Evolutionary conservation across 2,888 invertebrate genomes (phyloP).

Genomic region (Ormia ochracea): DNA sequence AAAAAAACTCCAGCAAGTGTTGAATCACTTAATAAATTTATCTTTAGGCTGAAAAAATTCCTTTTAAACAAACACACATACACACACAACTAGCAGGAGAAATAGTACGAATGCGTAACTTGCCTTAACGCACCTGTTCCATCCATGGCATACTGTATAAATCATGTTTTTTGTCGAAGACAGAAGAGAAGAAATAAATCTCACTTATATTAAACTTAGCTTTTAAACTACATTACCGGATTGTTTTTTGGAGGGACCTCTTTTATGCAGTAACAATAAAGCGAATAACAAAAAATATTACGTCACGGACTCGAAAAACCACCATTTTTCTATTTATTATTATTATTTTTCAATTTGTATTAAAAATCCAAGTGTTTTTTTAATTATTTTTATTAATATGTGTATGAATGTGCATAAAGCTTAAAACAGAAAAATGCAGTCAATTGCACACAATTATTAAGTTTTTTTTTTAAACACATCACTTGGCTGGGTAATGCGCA

Average conservation of each 20-base stretch:
- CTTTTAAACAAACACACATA: conserved; percentile 6
- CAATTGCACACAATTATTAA: conserved; percentile 7
- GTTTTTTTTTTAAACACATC: not conserved
- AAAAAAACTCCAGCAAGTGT: too few relatives aligned
- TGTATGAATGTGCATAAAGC: conserved; percentile 3
- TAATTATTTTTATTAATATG: too few relatives aligned
- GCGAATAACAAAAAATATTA: conserved; percentile 9
- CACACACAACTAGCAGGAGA: not conserved
- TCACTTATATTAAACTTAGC: not conserved
- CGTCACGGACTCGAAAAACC: conserved; percentile 56
- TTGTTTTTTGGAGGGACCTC: not conserved
- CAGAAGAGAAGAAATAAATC: not conserved
- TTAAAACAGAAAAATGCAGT: conserved; percentile 4
- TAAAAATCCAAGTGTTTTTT: too few relatives aligned
- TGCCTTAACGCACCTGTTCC: conserved; percentile 41
- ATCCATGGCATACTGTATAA: conserved; percentile 15
- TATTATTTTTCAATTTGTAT: not conserved
- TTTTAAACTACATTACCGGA: not conserved
- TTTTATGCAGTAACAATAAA: not conserved
- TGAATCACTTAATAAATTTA: conserved; percentile 22
- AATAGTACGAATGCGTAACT: not conserved
- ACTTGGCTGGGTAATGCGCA: not conserved
- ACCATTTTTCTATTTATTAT: conserved; percentile 2
- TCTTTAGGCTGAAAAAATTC: conserved; percentile 20
- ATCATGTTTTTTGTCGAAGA: conserved; percentile 10